Conservation (phyloP, 2,888 invertebrate species). For the Chironomus tentans region DNA sequence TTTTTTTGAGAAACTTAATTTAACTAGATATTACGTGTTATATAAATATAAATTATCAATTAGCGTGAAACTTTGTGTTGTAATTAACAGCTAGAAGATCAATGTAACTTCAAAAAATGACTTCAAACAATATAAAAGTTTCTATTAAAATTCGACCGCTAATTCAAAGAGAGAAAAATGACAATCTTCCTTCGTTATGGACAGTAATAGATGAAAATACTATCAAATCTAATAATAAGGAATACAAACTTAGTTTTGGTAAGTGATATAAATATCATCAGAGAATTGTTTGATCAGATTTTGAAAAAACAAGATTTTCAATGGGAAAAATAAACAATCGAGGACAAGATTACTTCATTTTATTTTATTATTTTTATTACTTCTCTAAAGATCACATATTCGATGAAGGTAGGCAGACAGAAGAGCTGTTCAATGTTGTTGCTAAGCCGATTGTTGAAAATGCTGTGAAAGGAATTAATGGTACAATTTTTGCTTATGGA, state of each 20-base stretch:
- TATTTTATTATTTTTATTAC: neutral
- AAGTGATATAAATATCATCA: conserved; percentile 29
- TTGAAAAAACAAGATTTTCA: neutral
- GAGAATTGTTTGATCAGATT: neutral
- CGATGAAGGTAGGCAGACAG: conserved; percentile 48
- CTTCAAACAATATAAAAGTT: conserved; percentile 58
- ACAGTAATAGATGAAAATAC: conserved; percentile 47
- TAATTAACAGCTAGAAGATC: neutral
- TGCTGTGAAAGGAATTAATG: conserved; percentile 66
- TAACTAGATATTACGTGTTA: no score
- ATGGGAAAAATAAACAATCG: neutral
- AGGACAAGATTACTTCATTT: neutral
- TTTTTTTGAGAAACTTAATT: no score
- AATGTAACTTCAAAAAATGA: neutral
- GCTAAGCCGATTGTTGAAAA: conserved; percentile 64
- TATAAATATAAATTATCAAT: no score
- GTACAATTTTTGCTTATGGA: conserved; percentile 85
- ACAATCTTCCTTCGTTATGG: conserved; percentile 52
- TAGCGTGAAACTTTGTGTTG: no score
- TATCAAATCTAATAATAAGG: conserved; percentile 50
- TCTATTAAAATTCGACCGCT: conserved; percentile 65
- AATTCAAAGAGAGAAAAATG: conserved; percentile 53
- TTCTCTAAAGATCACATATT: conserved; percentile 59
- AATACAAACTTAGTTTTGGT: conserved; percentile 45
- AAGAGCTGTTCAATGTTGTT: conserved; percentile 55